Percentiles rank a stretch among this genome's conserved stretches.
Conservation (phyloP, 2,888 invertebrate species). For the Yponomeuta malinellus region DNA sequence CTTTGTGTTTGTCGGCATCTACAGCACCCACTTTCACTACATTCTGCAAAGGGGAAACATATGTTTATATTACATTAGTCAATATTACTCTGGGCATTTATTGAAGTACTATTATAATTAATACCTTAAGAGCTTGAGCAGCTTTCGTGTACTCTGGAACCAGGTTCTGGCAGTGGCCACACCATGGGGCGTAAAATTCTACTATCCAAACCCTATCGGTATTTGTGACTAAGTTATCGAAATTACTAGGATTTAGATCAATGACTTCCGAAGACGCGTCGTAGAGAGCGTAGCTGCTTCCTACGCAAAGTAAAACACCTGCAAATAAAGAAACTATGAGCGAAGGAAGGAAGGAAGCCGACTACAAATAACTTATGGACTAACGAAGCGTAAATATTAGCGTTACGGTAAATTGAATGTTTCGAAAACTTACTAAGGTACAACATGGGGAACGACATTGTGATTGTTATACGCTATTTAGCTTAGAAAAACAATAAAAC, state of each 20-base stretch:
- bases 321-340: constrained; percentile 26
- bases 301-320: constrained; percentile 57
- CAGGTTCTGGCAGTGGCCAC: constrained; percentile 91
- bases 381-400: constrained; percentile 18
- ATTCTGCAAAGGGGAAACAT: constrained; percentile 76
- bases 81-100: no score
- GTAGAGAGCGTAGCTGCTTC: constrained; percentile 73
- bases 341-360: background rate
- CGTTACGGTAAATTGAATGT: constrained; percentile 41
- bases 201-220: constrained; percentile 95
- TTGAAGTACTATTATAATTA: no score
- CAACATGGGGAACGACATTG: constrained; percentile 45
- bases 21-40: constrained; percentile 95
- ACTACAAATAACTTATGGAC: background rate
- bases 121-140: constrained; percentile 92
- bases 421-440: constrained; percentile 58
- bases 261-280: constrained; percentile 85
- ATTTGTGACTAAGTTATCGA: constrained; percentile 87
- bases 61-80: background rate
- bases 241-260: constrained; percentile 90
- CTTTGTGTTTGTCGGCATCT: constrained; percentile 92
- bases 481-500: constrained; percentile 27
- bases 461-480: constrained; percentile 36
- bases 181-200: constrained; percentile 98
- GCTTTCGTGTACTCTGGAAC: constrained; percentile 96